phyloP scores from a whole-genome alignment of 2,888 invertebrate species.

The Andrena hattorfiana region DNA sequence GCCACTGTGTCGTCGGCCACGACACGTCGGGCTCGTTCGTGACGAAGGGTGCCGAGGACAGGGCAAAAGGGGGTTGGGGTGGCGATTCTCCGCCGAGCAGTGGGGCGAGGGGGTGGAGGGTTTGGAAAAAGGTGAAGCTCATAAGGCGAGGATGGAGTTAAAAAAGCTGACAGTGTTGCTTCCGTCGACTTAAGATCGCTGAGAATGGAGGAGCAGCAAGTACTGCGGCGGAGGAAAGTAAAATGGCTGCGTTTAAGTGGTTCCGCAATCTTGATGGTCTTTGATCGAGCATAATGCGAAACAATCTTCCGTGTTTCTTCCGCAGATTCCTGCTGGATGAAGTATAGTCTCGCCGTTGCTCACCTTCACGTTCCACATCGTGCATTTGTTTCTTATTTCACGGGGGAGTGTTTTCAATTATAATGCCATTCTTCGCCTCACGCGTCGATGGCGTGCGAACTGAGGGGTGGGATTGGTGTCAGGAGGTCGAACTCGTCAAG shows the following conservation, averaged over 20 bases:
- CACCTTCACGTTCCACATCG: conserved; percentile 6
- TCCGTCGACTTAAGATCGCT: conserved; percentile 49
- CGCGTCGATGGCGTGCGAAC: conserved; percentile 1
- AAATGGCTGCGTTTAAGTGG: conserved; percentile 64
- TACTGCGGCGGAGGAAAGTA: conserved; percentile 57
- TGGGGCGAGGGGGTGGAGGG: conserved; percentile 6
- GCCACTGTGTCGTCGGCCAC: conserved; percentile 37
- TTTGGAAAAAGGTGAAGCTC: conserved; percentile 43
- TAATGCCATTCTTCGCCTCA: neutral
- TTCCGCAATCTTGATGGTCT: conserved; percentile 59
- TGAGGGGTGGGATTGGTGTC: conserved; percentile 3
- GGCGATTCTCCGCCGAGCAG: conserved; percentile 12
- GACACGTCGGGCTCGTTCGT: conserved; percentile 21
- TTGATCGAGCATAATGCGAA: conserved; percentile 49
- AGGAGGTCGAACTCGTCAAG: neutral
- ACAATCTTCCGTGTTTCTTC: conserved; percentile 36
- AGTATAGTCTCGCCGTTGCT: conserved; percentile 15
- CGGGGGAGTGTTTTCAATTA: neutral
- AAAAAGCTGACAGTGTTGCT: conserved; percentile 77
- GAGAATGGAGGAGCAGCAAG: conserved; percentile 57
- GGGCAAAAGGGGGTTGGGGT: conserved; percentile 20
- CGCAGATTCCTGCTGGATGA: conserved; percentile 1
- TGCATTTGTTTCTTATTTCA: neutral
- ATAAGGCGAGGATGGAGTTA: conserved; percentile 61
- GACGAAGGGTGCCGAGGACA: conserved; percentile 48